Percentiles rank a stretch among this genome's conserved stretches.
phyloP scores from a whole-genome alignment of 2,113 vertebrate genomes.

The Zapus hudsonius region DNA sequence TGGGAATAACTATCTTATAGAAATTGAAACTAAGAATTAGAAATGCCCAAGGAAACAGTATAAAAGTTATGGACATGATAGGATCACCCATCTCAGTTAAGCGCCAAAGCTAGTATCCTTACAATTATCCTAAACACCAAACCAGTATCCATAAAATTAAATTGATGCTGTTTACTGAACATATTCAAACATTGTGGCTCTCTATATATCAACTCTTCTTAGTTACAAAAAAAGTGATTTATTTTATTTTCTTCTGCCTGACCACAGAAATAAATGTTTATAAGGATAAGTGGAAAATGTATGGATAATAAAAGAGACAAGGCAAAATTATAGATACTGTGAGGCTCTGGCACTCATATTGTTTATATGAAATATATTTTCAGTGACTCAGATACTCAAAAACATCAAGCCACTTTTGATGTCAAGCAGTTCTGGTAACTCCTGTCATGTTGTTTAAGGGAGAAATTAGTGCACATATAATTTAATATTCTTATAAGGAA shows the following conservation, averaged over 20 bases:
- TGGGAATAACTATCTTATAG: neutral
- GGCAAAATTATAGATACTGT: neutral
- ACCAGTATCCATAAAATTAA: constrained; percentile 30
- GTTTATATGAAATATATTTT: constrained; percentile 42
- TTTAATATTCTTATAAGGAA: constrained; percentile 40
- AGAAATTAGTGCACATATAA: neutral
- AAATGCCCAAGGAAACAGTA: neutral
- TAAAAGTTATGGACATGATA: neutral
- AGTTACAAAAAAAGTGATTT: constrained; percentile 1
- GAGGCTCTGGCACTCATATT: neutral
- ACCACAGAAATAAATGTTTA: constrained; percentile 40
- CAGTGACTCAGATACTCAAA: constrained; percentile 51
- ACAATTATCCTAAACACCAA: neutral
- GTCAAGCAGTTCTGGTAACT: constrained; percentile 48
- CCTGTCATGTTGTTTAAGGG: neutral
- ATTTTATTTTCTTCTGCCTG: constrained; percentile 33
- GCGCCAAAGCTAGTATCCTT: neutral
- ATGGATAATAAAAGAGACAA: constrained; percentile 42
- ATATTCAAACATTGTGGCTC: constrained; percentile 21
- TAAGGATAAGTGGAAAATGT: constrained; percentile 14
- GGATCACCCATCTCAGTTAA: neutral
- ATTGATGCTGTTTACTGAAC: neutral
- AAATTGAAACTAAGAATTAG: neutral
- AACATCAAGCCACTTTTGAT: constrained; percentile 39
- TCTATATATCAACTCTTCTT: constrained; percentile 56